Base-by-base conservation (phyloP, 2,888 invertebrate species). In the Gymnocheta viridis region DNA sequence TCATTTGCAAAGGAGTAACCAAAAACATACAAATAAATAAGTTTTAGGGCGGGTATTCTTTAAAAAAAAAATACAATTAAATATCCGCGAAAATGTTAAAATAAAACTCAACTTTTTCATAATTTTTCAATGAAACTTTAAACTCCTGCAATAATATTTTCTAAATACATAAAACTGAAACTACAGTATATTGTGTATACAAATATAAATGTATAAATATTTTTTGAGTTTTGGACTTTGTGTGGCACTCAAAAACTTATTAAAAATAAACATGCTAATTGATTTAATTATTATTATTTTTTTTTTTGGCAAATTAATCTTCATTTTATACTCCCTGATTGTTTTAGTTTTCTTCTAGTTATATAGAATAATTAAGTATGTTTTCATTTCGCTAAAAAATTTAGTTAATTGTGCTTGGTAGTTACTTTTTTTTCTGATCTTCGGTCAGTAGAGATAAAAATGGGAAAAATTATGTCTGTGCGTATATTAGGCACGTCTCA, bases 401-500 rank as follows among this genome's bases (percentile, higher is more conserved):
- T 66, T 66, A 47, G 22, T 69, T 72, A 60, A 67, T 76, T 82
- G 69, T 79, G 74, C 62, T 70, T 58, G 56, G 19, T 58, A 24
- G 70, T 58, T 29, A 32, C 9, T 17, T 62, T 10, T 47, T 22
- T 7, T 35, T 19, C n/a, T 58, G 29, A 27, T 41, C 12, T 58
- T 49, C 14, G 58, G n/a, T 62, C 22, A 29, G 60, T 62, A 51
- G 32, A 32, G 17, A 62, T 10, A 44, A 70, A 66, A 79, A 62
- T 54, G 32, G 24, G 32, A 58, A 27, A 58, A 58, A 38, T 14
- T 19, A 19, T 47, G 47, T 14, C 10, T 22, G n/a, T 47, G 17
- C 56, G n/a, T 22, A 51, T 69, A 41, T 85, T 80, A 89, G 78
- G 78, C 85, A 85, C 87, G 88, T 69, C 74, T 74, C 82, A 89